Evolutionary conservation across 2,888 invertebrate species (phyloP).

Genomic region (Bombylius discolor): DNA sequence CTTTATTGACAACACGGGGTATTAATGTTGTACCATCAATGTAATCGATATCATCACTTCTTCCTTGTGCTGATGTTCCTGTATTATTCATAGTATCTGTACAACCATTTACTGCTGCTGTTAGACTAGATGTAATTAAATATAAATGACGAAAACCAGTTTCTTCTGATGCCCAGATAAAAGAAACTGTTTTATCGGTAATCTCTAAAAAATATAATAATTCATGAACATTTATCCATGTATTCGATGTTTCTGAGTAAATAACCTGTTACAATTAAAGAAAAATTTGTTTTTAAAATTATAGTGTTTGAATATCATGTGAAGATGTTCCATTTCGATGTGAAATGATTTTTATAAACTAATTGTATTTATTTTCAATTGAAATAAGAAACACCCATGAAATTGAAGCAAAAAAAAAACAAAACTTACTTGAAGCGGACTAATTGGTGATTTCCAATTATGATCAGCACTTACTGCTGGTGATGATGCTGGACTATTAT

Average conservation of each 20-base stretch:
- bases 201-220: conserved; percentile 64
- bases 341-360: too few species aligned
- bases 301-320: too few species aligned
- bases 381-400: neutral
- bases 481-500: conserved; percentile 36
- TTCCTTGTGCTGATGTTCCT: conserved; percentile 21
- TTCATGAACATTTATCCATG: conserved; percentile 95
- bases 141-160: conserved; percentile 83
- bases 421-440: conserved; percentile 27
- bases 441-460: conserved; percentile 35
- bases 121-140: conserved; percentile 52
- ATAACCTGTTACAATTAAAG: conserved; percentile 25
- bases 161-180: conserved; percentile 90
- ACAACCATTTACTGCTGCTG: conserved; percentile 40
- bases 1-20: conserved; percentile 54
- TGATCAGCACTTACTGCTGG: conserved; percentile 31
- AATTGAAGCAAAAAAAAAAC: neutral
- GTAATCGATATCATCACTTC: conserved; percentile 17
- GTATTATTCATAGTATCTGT: conserved; percentile 28
- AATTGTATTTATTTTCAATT: neutral
- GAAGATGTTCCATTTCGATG: too few species aligned
- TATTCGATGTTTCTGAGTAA: conserved; percentile 43
- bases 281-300: too few species aligned
- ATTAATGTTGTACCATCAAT: conserved; percentile 30
- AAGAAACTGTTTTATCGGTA: conserved; percentile 40